These are phyloP conservation scores for Diuraphis noxia DNA, from an alignment of 1,140 invertebrate species.

Conservation along the genomic window DNA sequence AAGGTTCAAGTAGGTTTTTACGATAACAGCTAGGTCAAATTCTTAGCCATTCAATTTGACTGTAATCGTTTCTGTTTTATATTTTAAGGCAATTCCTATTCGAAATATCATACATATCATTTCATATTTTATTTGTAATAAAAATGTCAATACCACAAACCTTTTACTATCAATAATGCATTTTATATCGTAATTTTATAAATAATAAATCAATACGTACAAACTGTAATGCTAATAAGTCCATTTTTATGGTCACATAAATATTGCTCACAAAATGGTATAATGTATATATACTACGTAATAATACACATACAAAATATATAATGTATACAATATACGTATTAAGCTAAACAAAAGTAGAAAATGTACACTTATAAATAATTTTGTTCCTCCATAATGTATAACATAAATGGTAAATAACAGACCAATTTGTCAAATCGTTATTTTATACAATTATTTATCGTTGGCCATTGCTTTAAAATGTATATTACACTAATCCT, in stretches of 20 bases:
- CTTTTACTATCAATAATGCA: slow-evolving; percentile 10
- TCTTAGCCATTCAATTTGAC: neutral
- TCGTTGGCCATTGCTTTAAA: neutral
- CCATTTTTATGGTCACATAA: neutral
- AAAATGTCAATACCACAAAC: neutral
- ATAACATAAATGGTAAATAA: neutral
- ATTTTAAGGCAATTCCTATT: neutral
- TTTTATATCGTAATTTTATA: neutral
- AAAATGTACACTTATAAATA: slow-evolving; percentile 2
- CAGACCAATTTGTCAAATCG: neutral
- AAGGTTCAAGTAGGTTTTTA: neutral
- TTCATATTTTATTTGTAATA: slow-evolving; percentile 21
- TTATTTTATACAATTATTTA: slow-evolving; percentile 1
- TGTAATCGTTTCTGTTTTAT: neutral
- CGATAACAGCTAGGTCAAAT: neutral
- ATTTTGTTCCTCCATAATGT: neutral
- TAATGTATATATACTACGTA: neutral
- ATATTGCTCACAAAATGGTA: neutral
- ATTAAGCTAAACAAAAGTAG: neutral
- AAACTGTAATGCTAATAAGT: slow-evolving; percentile 7
- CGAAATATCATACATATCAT: neutral
- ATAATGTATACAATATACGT: too few relatives aligned
- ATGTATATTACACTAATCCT: neutral
- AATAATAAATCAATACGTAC: slow-evolving; percentile 16
- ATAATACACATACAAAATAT: neutral